Evolutionary conservation across 2,797 vertebrate genomes (phyloP), one percentile per base, ranked within the genome.

Genomic region (Percopsis omiscomaycus): DNA sequence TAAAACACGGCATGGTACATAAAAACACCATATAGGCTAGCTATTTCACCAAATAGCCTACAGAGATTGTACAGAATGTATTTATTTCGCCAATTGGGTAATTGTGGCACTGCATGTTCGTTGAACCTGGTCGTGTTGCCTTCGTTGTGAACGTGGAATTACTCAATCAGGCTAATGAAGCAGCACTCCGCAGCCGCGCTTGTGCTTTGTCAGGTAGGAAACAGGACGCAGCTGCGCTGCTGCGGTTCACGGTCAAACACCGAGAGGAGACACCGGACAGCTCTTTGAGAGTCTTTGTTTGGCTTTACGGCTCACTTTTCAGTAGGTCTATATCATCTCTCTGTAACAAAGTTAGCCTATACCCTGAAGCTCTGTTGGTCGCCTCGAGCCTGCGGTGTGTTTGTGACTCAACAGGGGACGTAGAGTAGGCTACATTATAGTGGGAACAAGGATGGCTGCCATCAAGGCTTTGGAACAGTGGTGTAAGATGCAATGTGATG

Each of bases 401-500:
- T 59, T 27, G 53, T n/a, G 3, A 46, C 67, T 45, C 27, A 37
- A 37, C 32, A 37, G 5, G 32, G 32, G 32, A 5, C 9, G 9
- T 37, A 37, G 32, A 8, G 47, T 51, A 42, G 16, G 42, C 16
- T 42, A 22, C 22, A 22, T 16, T 55, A 5, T 55, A 14, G 14
- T 1, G 46, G 46, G 49, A 22, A 48, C 27, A 78, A 28, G 70
- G 71, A 98, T 99, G 97, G 94, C 96, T 10, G 95, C 96, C 77
- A 95, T 96, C 90, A 94, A 93, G 75, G 95, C 95, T 65, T 71
- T 99, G 65, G 94, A 99, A 88, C 93, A 91, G 66, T 99, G 97
- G 97, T 98, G 97, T 80, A 93, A 92, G 73, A 79, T 84, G 37
- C 95, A 97, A 22, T 97, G 95, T 27, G 94, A 95, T 5, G 97